Evolutionary conservation across 53 echinoderm and acorn worm genomes (phyloP).

Genomic region (Luidia sarsii): DNA sequence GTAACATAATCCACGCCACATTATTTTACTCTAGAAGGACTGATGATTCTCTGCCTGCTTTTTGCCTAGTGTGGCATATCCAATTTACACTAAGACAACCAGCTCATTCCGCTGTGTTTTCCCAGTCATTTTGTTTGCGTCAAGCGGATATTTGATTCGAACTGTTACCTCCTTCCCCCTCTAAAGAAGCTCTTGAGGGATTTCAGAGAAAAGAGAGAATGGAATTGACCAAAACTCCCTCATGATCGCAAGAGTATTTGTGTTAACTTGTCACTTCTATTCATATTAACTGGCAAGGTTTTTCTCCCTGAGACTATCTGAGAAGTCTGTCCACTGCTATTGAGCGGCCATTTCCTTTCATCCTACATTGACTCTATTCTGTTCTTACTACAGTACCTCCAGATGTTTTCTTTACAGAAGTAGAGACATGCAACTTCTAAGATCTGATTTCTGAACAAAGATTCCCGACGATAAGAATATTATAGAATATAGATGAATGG

Average conservation of each 20-base stretch:
- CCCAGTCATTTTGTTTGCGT: background rate
- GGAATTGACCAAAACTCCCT: background rate
- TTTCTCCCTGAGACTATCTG: no score
- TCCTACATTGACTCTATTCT: no score
- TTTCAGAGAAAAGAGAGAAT: background rate
- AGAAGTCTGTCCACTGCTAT: no score
- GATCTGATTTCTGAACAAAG: no score
- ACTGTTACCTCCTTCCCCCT: background rate
- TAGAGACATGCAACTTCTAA: no score
- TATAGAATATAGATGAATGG: no score
- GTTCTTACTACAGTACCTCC: no score
- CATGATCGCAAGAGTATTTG: background rate
- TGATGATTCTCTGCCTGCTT: slow-evolving; percentile 16
- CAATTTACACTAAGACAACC: background rate
- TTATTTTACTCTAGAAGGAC: slow-evolving; percentile 19
- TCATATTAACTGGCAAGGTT: no score
- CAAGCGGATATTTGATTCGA: background rate
- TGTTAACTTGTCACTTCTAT: background rate
- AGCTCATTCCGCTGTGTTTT: background rate
- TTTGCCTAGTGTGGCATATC: background rate
- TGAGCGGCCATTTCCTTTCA: no score
- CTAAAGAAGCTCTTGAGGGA: background rate
- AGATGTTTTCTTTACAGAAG: no score
- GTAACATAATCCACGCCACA: slow-evolving; percentile 26
- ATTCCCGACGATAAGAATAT: no score